Base-by-base conservation (phyloP, 2,888 invertebrate genomes). In the Synergus gifuensis region DNA sequence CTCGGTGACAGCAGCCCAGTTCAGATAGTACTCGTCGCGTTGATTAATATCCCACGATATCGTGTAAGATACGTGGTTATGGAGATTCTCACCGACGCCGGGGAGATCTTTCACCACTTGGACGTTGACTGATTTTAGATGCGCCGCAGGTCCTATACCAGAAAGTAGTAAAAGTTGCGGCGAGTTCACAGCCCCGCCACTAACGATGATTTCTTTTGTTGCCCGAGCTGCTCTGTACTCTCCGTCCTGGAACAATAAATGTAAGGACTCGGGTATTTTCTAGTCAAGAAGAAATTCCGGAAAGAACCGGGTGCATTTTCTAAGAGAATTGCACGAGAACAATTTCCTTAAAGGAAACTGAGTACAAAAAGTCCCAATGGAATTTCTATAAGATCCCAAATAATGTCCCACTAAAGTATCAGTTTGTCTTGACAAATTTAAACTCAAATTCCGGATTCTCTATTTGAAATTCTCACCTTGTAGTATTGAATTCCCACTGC, bases 51-150 rank as follows among this genome's bases (percentile, higher is more conserved):
- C 92, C 87, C 94, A 95, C n/a, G 93, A 93, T 11, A 96, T 83
- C 8, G 92, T 93, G 49, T 94, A 94, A 0, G 95, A 94, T 0
- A 95, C 95, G 86, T 96, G 96, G 88, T 96, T 95, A 80, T 95
- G 95, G 0, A 96, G 91, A 87, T 96, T 96, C 87, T 94, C 94
- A 0, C 96, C 96, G 0, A 96, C 96, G 0, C 96, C 96, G 0
- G 95, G 95, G 28, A 95, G 91, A 82, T 95, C 94, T 82, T 94
- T 94, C 42, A 95, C 92, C 12, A 94, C 93, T 7, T 93, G 93
- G 44, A 96, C 94, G 78, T 94, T 94, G 79, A 94, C 93, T 79
- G 93, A 93, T 66, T 93, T 91, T 2, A 96, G 91, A 67, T 94
- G 94, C 8, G 94, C 93, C 85, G 93, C 94, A 0, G 96, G 95